Evolutionary conservation across 2,113 vertebrate genomes (phyloP).

Genomic region (Motacilla tschutschensis): DNA sequence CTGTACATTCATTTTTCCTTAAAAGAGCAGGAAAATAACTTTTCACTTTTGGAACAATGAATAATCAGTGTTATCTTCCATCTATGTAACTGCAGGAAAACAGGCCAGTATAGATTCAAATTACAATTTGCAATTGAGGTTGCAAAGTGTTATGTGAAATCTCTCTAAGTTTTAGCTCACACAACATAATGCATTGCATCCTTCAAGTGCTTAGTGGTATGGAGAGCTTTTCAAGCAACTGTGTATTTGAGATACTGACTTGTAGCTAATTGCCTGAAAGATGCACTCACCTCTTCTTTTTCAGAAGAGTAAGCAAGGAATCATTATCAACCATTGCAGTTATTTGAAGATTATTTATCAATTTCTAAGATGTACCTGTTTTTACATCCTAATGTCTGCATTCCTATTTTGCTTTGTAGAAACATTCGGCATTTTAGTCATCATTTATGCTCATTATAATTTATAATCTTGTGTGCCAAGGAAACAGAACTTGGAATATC

Average conservation of each 20-base stretch:
- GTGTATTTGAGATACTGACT: not conserved
- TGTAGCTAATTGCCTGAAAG: constrained; percentile 24
- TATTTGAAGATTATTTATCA: not conserved
- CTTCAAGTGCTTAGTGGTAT: not conserved
- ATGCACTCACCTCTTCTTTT: not conserved
- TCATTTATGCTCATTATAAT: not conserved
- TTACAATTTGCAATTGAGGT: not conserved
- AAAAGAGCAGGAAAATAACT: not conserved
- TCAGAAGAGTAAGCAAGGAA: not conserved
- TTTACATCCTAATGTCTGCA: not conserved
- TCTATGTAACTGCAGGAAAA: constrained; percentile 38
- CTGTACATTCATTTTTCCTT: not conserved
- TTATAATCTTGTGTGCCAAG: not conserved
- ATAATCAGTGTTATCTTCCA: constrained; percentile 75
- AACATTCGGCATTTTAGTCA: not conserved
- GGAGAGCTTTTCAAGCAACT: not conserved
- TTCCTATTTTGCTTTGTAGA: not conserved
- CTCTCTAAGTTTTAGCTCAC: not conserved
- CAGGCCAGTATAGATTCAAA: not conserved
- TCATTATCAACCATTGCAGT: not conserved
- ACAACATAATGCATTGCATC: not conserved
- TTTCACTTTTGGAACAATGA: constrained; percentile 28
- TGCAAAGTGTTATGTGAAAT: not conserved
- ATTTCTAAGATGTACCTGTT: not conserved
- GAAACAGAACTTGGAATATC: not conserved